Conservation (phyloP, 2,113 vertebrate genomes). For the Forbesichthys papilliferus region DNA sequence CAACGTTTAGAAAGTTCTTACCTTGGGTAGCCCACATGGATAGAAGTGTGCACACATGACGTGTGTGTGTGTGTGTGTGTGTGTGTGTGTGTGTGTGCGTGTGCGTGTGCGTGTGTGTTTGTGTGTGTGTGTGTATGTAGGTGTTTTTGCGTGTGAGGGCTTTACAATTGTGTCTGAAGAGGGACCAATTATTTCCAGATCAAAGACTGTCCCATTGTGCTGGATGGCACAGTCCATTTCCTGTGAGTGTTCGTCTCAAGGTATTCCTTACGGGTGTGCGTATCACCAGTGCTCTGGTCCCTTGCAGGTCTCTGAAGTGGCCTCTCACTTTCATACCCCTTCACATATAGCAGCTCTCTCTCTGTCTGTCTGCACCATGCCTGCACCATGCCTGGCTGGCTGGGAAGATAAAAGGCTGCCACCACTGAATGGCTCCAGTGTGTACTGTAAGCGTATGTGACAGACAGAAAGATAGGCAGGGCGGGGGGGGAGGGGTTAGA, state of each 20-base stretch:
- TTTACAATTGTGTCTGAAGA: slow-evolving; percentile 9
- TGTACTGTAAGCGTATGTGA: slow-evolving; percentile 57
- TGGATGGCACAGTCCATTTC: slow-evolving; percentile 8
- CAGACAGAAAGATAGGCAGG: slow-evolving; percentile 44
- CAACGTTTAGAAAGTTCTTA: too few species aligned
- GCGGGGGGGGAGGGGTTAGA: slow-evolving; percentile 19
- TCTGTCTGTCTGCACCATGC: slow-evolving; percentile 42
- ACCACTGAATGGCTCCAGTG: slow-evolving; percentile 45
- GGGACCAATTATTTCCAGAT: slow-evolving; percentile 20
- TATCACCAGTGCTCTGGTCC: slow-evolving; percentile 26
- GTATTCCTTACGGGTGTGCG: slow-evolving; percentile 29
- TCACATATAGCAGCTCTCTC: slow-evolving; percentile 42
- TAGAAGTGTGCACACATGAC: too few species aligned
- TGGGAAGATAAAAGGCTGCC: slow-evolving; percentile 60
- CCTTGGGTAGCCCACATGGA: too few species aligned
- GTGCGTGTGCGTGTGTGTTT: neutral
- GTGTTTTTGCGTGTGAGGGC: neutral
- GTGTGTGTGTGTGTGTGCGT: neutral
- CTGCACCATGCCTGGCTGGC: slow-evolving; percentile 47
- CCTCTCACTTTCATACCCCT: slow-evolving; percentile 39
- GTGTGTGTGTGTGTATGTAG: neutral
- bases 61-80: neutral
- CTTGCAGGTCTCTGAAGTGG: slow-evolving; percentile 47
- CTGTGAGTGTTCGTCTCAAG: slow-evolving; percentile 28
- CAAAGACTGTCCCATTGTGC: slow-evolving; percentile 28